phyloP scores from a whole-genome alignment of 1,140 invertebrate genomes.

The Ooceraea biroi region DNA sequence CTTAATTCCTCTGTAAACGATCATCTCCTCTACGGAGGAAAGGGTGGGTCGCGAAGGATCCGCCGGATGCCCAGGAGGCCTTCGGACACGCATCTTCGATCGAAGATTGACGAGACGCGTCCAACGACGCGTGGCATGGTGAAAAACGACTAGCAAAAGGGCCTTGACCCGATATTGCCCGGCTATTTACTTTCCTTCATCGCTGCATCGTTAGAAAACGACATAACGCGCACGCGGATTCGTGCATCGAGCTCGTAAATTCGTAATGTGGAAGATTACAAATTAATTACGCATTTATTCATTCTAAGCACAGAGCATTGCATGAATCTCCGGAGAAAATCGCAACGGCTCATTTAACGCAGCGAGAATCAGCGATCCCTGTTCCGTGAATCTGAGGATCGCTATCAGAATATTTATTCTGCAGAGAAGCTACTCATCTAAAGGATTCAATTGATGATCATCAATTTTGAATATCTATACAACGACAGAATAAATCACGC shows the following conservation, averaged over 20 bases:
- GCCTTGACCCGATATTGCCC: slow-evolving; percentile 53
- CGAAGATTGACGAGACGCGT: slow-evolving; percentile 46
- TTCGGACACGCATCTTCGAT: slow-evolving; percentile 57
- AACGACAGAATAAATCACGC: background rate
- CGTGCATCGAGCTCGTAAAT: slow-evolving; percentile 2
- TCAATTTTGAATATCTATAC: background rate
- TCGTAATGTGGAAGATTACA: background rate
- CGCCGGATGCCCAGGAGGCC: slow-evolving; percentile 65
- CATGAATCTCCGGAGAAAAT: slow-evolving; percentile 1
- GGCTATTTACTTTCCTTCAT: slow-evolving; percentile 55
- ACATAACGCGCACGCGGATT: slow-evolving; percentile 4
- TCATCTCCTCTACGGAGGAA: background rate
- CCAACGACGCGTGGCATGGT: slow-evolving; percentile 62
- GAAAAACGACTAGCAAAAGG: slow-evolving; percentile 58
- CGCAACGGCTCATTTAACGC: slow-evolving; percentile 1
- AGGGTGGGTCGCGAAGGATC: slow-evolving; percentile 42
- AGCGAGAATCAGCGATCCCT: background rate
- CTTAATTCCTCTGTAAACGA: slow-evolving; percentile 21
- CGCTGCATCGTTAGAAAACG: background rate
- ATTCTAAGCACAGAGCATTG: background rate
- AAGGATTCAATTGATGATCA: slow-evolving; percentile 26
- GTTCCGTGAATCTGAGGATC: background rate
- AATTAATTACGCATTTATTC: slow-evolving; percentile 5
- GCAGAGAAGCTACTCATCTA: slow-evolving; percentile 54
- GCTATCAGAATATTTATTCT: slow-evolving; percentile 61